Evolutionary conservation across 2,888 invertebrate genomes (phyloP).

Genomic region (Megaustenia siamemsis): DNA sequence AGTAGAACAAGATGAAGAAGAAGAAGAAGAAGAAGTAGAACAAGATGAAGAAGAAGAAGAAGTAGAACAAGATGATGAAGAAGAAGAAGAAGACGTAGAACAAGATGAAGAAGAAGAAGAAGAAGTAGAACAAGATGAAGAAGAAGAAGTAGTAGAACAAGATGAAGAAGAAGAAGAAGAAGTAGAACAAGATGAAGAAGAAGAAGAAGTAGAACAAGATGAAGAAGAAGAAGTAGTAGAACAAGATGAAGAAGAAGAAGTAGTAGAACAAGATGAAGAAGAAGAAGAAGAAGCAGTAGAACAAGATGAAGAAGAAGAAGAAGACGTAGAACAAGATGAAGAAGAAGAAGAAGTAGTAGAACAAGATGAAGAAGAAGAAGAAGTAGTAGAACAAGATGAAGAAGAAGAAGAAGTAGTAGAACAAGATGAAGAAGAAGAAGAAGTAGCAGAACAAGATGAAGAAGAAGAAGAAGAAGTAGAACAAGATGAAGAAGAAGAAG

Average conservation of each 20-base stretch:
- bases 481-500: slow-evolving; percentile 1
- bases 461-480: no score
- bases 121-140: background rate
- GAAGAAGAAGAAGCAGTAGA: no score
- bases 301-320: no score
- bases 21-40: slow-evolving; percentile 17
- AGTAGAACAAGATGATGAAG: background rate
- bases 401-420: no score
- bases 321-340: no score
- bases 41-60: slow-evolving; percentile 8
- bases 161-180: background rate
- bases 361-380: background rate
- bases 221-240: background rate
- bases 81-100: no score
- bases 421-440: no score
- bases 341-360: slow-evolving; percentile 5
- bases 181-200: slow-evolving; percentile 18
- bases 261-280: background rate
- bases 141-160: background rate
- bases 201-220: slow-evolving; percentile 2
- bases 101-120: background rate
- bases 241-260: background rate
- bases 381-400: no score
- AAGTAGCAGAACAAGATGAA: no score
- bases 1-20: slow-evolving; percentile 31